A percentile compares a stretch with the other conserved stretches of the same genome.
These are phyloP conservation scores for Pristionchus entomophagus DNA, from an alignment of 2,888 invertebrate genomes.

Conservation along the genomic window DNA sequence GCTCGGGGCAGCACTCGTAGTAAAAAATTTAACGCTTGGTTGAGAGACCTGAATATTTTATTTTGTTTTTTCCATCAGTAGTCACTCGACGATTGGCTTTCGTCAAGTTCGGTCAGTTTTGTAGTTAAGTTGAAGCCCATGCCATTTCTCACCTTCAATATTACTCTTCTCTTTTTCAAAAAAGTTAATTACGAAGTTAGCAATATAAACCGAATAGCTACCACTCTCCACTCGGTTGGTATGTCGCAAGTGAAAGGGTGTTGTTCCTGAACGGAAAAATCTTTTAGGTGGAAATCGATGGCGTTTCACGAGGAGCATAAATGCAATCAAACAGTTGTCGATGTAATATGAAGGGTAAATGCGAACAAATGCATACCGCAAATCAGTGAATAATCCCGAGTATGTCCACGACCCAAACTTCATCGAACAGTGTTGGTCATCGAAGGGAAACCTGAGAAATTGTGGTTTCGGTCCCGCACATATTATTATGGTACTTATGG, in stretches of 20 bases:
- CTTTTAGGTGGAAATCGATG: too few species aligned
- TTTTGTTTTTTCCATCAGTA: not conserved
- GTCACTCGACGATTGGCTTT: not conserved
- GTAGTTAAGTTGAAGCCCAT: too few species aligned
- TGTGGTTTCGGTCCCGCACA: not conserved
- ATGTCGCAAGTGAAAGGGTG: slow-evolving; percentile 79
- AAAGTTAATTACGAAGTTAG: too few species aligned
- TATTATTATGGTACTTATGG: too few species aligned
- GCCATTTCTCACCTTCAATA: too few species aligned
- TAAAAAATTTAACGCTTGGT: slow-evolving; percentile 66
- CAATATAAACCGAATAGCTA: slow-evolving; percentile 77
- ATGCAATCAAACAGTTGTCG: too few species aligned
- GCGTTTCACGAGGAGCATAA: not conserved
- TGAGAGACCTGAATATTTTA: slow-evolving; percentile 53
- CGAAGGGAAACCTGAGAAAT: slow-evolving; percentile 47
- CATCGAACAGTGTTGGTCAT: slow-evolving; percentile 79
- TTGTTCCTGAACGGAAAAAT: slow-evolving; percentile 72
- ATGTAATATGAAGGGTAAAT: too few species aligned
- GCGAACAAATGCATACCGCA: slow-evolving; percentile 49
- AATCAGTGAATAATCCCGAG: slow-evolving; percentile 72
- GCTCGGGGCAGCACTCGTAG: slow-evolving; percentile 75
- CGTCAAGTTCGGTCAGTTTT: too few species aligned
- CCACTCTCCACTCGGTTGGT: slow-evolving; percentile 81
- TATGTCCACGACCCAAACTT: slow-evolving; percentile 97
- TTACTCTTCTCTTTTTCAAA: not conserved